Evolutionary conservation across 2,797 vertebrate genomes (phyloP).

Genomic region (Pterois miles): DNA sequence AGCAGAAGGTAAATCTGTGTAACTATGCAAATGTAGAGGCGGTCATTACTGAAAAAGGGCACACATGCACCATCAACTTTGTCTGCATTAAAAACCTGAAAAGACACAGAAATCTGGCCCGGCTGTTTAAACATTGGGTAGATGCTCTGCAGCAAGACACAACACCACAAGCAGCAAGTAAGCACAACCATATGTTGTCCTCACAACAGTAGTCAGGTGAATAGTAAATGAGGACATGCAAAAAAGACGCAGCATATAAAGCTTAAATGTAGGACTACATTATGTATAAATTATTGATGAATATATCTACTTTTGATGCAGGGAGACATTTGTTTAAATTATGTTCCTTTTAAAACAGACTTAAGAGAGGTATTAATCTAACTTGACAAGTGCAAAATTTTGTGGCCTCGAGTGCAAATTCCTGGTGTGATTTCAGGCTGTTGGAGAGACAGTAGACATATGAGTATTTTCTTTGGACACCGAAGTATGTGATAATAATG

Average conservation of each 20-base stretch:
- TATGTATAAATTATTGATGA: slow-evolving; percentile 1
- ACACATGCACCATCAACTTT: neutral
- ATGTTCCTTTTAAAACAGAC: slow-evolving; percentile 50
- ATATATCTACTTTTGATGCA: slow-evolving; percentile 20
- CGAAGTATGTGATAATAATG: slow-evolving; percentile 61
- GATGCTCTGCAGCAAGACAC: slow-evolving; percentile 2
- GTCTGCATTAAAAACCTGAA: slow-evolving; percentile 3
- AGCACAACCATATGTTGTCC: slow-evolving; percentile 45
- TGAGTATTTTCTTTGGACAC: slow-evolving; percentile 63
- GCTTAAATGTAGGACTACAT: neutral
- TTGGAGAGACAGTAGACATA: slow-evolving; percentile 55
- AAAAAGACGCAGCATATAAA: neutral
- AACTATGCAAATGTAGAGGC: neutral
- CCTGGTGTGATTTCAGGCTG: slow-evolving; percentile 61
- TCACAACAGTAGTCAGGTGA: slow-evolving; percentile 14
- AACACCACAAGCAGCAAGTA: slow-evolving; percentile 24
- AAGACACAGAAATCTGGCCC: neutral
- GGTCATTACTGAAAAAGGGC: slow-evolving; percentile 1
- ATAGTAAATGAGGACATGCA: slow-evolving; percentile 5
- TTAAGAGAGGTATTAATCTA: slow-evolving; percentile 49
- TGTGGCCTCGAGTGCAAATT: slow-evolving; percentile 52
- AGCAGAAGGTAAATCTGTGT: neutral
- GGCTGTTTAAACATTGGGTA: slow-evolving; percentile 20
- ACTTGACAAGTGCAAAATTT: slow-evolving; percentile 59
- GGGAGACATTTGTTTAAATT: slow-evolving; percentile 23